phyloP scores from a whole-genome alignment of 2,113 vertebrate species.

The Porphyrio hochstetteri region DNA sequence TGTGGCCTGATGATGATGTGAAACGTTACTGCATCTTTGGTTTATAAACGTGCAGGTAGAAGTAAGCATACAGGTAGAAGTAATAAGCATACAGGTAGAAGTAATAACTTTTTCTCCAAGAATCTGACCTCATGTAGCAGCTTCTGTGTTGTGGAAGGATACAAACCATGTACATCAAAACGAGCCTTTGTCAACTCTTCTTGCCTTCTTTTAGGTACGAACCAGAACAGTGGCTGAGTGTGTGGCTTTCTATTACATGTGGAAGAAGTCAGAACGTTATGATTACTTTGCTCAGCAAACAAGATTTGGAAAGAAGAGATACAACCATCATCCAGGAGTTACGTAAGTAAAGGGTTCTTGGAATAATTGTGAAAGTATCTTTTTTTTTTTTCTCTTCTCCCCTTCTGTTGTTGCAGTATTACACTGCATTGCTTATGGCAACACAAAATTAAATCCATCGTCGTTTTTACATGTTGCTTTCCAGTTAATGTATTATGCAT shows the following conservation, averaged over 20 bases:
- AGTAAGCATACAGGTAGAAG: not conserved
- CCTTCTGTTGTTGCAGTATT: not conserved
- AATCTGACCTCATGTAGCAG: not conserved
- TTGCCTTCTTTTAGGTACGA: slow-evolving; percentile 80
- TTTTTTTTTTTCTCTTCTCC: not conserved
- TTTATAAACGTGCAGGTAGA: too few species aligned
- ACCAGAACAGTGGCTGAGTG: slow-evolving; percentile 94
- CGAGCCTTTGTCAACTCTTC: not conserved
- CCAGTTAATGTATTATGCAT: not conserved
- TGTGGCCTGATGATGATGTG: not conserved
- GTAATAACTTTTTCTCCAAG: not conserved
- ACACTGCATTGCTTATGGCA: not conserved
- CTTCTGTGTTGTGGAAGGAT: not conserved
- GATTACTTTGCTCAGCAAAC: slow-evolving; percentile 98
- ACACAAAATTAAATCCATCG: not conserved
- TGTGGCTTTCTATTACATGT: slow-evolving; percentile 98
- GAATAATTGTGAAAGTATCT: not conserved
- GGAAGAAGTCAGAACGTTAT: slow-evolving; percentile 98
- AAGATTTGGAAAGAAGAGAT: slow-evolving; percentile 96
- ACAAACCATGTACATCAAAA: not conserved
- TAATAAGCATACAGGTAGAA: not conserved
- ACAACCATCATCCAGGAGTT: slow-evolving; percentile 95
- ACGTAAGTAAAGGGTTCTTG: slow-evolving; percentile 83
- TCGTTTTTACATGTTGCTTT: not conserved
- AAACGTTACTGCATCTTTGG: not conserved